phyloP scores from a whole-genome alignment of 2,113 vertebrate species.

The Bagarius yarrelli region DNA sequence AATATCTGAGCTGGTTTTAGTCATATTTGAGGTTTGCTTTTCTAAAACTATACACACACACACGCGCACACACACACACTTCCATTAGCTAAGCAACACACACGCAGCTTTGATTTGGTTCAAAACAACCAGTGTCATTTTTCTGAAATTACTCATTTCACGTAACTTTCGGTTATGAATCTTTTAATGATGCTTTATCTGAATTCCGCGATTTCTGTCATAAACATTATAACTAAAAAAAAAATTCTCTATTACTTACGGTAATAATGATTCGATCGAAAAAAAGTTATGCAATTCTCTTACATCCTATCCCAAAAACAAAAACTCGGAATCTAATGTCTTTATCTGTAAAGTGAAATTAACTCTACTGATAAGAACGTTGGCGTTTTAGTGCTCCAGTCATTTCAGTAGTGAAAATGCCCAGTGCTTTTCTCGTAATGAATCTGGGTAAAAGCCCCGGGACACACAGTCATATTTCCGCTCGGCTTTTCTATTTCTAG shows the following conservation, averaged over 20 bases:
- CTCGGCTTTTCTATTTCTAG: conserved; percentile 24
- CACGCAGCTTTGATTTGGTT: conserved; percentile 10
- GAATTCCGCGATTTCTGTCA: background rate
- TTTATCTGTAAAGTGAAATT: background rate
- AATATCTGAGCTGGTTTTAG: background rate
- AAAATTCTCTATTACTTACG: background rate
- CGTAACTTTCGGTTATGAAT: background rate
- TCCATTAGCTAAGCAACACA: background rate
- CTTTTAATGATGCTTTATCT: background rate
- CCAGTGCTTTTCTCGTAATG: conserved; percentile 33
- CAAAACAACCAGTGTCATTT: conserved; percentile 15
- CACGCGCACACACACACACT: background rate
- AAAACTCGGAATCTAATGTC: background rate
- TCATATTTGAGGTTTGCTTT: conserved; percentile 1
- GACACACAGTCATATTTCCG: conserved; percentile 25
- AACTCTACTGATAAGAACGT: background rate
- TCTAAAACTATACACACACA: background rate
- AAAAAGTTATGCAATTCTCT: no score
- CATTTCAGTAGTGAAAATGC: conserved; percentile 32
- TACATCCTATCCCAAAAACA: no score
- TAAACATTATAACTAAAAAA: background rate
- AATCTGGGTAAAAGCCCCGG: conserved; percentile 29
- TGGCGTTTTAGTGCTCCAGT: background rate
- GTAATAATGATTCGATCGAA: background rate
- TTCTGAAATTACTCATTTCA: background rate